A percentile compares a stretch with the other conserved stretches of the same genome.
Evolutionary conservation across 2,113 vertebrate genomes (phyloP).

Genomic region (Mustela lutreola): DNA sequence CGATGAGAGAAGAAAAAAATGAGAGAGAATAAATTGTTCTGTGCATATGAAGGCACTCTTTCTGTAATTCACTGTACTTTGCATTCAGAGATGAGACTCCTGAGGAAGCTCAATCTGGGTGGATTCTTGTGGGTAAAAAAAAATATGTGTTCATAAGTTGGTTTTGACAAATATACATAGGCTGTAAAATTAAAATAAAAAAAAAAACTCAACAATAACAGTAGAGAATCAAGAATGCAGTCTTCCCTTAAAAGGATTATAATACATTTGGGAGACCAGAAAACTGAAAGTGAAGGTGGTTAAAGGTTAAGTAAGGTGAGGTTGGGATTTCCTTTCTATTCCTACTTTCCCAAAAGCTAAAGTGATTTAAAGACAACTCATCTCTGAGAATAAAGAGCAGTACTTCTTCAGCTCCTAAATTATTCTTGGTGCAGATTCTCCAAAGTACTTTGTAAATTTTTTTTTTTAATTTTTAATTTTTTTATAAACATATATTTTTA

Average conservation of each 20-base stretch:
- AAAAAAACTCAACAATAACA: background rate
- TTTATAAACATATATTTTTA: too few species aligned
- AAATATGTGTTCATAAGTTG: background rate
- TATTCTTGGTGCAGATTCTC: background rate
- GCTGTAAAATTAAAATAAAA: background rate
- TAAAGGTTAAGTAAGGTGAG: background rate
- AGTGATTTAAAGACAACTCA: background rate
- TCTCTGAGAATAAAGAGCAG: background rate
- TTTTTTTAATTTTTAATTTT: too few species aligned
- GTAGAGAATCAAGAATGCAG: background rate
- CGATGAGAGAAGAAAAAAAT: background rate
- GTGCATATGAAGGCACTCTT: background rate
- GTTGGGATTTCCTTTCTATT: background rate
- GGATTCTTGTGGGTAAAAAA: background rate
- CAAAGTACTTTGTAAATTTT: background rate
- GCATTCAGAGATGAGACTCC: conserved; percentile 1
- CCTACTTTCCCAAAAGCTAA: background rate
- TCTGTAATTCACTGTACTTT: background rate
- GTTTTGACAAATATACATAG: background rate
- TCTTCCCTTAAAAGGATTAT: background rate
- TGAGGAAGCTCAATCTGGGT: background rate
- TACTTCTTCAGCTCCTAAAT: background rate
- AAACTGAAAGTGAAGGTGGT: background rate
- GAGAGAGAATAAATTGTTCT: background rate
- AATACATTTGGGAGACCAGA: background rate